Evolutionary conservation across 2,888 invertebrate genomes (phyloP).

Genomic region (Petrophora chlorosata): DNA sequence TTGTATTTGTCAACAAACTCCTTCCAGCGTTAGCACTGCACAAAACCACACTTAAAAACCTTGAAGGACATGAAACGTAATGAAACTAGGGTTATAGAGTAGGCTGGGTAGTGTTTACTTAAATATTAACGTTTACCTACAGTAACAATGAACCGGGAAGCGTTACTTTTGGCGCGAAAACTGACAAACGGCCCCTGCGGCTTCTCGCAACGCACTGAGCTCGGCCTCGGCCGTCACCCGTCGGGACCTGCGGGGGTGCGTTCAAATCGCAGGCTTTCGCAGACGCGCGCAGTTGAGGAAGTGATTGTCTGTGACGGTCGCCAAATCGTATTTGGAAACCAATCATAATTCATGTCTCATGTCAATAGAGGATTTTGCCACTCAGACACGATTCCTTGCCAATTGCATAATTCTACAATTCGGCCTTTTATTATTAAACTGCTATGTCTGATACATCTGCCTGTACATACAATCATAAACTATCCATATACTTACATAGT

Average conservation of each 20-base stretch:
- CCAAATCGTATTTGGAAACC: conserved; percentile 18
- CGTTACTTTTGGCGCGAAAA: conserved; percentile 19
- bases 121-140: conserved; percentile 1
- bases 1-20: conserved; percentile 40
- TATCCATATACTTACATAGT: too few species aligned
- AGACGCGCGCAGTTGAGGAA: conserved; percentile 31
- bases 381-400: neutral
- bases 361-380: conserved; percentile 12
- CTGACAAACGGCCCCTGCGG: conserved; percentile 5
- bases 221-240: conserved; percentile 11
- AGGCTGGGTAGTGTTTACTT: conserved; percentile 11
- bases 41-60: conserved; percentile 22
- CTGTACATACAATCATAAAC: too few species aligned
- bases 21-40: conserved; percentile 40
- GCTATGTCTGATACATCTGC: neutral
- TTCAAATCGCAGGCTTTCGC: conserved; percentile 28
- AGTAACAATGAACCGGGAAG: conserved; percentile 37
- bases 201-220: conserved; percentile 29
- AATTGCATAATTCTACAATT: neutral
- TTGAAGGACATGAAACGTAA: neutral
- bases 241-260: conserved; percentile 32
- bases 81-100: conserved; percentile 1
- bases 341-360: conserved; percentile 26
- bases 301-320: conserved; percentile 18
- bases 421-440: neutral